phyloP scores from a whole-genome alignment of 2,113 vertebrate species.

The Nasalis larvatus region DNA sequence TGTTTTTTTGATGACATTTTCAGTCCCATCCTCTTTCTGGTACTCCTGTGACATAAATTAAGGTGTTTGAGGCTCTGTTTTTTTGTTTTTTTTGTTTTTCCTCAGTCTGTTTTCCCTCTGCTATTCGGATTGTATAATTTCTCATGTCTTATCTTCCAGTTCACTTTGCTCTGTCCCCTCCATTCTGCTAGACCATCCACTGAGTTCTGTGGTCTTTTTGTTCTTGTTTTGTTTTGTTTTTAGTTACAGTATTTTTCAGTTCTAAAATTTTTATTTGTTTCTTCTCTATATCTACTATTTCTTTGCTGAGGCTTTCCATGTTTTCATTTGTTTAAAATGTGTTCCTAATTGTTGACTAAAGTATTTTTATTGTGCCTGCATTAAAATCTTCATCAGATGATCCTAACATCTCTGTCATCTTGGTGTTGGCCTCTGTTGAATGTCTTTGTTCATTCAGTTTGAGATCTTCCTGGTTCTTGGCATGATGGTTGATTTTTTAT shows the following conservation, averaged over 20 bases:
- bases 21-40: background rate
- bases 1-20: background rate
- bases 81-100: background rate
- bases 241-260: background rate
- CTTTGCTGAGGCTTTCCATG: background rate
- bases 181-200: background rate
- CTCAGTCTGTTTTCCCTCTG: background rate
- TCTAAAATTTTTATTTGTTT: background rate
- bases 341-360: background rate
- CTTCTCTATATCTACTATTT: background rate
- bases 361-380: background rate
- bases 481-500: background rate
- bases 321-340: background rate
- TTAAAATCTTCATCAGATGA: background rate
- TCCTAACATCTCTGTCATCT: background rate
- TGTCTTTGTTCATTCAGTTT: background rate
- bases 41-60: background rate
- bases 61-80: background rate
- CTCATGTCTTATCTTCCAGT: background rate
- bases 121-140: background rate
- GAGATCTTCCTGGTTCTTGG: background rate
- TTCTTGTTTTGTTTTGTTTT: background rate
- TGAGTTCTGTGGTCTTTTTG: background rate
- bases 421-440: background rate
- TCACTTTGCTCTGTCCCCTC: background rate